Base-by-base conservation (phyloP, 1,140 invertebrate species). In the Eueides isabella region DNA sequence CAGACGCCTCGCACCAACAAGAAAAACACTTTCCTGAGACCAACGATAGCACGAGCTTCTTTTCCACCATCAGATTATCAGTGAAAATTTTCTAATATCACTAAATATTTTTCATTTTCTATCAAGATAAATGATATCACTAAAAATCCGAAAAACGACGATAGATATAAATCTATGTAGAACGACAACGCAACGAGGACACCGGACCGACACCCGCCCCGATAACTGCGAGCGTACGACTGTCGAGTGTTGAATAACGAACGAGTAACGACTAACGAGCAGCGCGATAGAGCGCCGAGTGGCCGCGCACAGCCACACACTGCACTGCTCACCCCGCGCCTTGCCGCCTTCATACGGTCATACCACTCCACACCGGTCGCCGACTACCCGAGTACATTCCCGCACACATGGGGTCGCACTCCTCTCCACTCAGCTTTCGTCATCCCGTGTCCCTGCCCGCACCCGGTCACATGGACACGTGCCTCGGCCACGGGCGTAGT, bases 1-100 rank as follows among this genome's bases (percentile, higher is more conserved):
- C 79, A 75, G 80, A 78, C 84, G 80, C 79, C 79, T 78, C 74
- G 71, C 72, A 75, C 75, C 79, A 78, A 80, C 82, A 81, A 85
- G 82, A 83, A 90, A 89, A 88, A 91, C 87, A 91, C 86, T 91
- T 88, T 85, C 77, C 85, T 83, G 66, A 79, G 76, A 80, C 78
- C 71, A 74, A 70, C 66, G 80, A 82, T 80, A 82, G 70, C 80
- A 80, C 82, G 41, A 78, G 28, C 67, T 74, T 66, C 30, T 55
- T 81, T 81, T 67, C 72, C 75, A 78, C 72, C 80, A 85, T 80
- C 64, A 77, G 48, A 55, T 14, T 12, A 78, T 82, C 80, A 75
- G 71, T 65, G 72, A 63, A 31, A 63, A 23, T 30, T 1, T 30
- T 31, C 1, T 63, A 16, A 30, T 31, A 30, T 19, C 61, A 63